These are phyloP conservation scores for Odontomachus brunneus DNA, from an alignment of 1,140 invertebrate species.

Conservation along the genomic window DNA sequence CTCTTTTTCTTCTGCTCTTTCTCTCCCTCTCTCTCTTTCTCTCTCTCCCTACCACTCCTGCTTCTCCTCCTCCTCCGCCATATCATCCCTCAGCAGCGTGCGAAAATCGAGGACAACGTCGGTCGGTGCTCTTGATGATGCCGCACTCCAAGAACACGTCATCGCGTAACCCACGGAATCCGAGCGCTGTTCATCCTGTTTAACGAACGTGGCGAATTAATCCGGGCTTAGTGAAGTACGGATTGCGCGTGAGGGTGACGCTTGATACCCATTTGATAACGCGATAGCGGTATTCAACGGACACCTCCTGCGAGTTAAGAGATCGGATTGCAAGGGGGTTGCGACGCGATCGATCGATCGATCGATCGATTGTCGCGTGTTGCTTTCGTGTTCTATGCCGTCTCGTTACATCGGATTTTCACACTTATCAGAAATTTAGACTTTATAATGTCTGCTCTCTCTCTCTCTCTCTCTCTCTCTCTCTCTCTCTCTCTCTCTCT, in stretches of 20 bases:
- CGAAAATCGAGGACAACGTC: conserved; percentile 51
- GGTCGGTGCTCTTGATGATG: conserved; percentile 14
- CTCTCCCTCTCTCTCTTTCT: background rate
- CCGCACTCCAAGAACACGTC: conserved; percentile 20
- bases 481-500: no score
- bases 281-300: conserved; percentile 31
- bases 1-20: no score
- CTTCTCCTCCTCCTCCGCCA: background rate
- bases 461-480: no score
- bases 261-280: background rate
- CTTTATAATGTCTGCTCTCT: no score
- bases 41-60: background rate
- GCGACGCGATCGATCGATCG: background rate
- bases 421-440: no score
- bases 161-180: background rate
- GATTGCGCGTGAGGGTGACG: conserved; percentile 1
- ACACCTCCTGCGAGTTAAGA: background rate
- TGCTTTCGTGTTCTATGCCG: no score
- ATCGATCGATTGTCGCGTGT: no score
- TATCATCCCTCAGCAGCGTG: background rate
- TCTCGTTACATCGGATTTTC: no score
- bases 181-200: background rate
- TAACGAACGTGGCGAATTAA: conserved; percentile 13
- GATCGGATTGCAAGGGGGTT: background rate
- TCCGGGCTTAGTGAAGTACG: background rate